Evolutionary conservation across 2,797 vertebrate species (phyloP).

Genomic region (Lutjanus argentimaculatus): DNA sequence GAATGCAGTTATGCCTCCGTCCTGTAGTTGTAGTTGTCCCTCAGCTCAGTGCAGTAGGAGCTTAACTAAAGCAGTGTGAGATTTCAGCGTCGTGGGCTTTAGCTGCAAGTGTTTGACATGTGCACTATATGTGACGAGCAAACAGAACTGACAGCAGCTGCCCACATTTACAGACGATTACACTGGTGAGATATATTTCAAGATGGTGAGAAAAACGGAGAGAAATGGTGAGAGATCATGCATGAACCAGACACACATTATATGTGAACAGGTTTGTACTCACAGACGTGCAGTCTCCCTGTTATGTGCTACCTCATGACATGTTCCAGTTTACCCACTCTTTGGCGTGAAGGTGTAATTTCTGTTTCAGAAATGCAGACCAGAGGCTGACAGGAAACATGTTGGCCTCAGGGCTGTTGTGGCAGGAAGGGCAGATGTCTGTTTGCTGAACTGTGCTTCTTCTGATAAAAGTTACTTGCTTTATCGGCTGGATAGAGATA

Average conservation of each 20-base stretch:
- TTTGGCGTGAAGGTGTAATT: background rate
- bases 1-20: constrained; percentile 22
- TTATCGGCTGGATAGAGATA: constrained; percentile 17
- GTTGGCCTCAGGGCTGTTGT: constrained; percentile 24
- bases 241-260: background rate
- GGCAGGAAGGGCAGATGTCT: constrained; percentile 61
- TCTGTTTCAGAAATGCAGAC: background rate
- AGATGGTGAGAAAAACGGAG: constrained; percentile 10
- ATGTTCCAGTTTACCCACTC: background rate
- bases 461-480: constrained; percentile 26
- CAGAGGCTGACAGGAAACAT: constrained; percentile 51
- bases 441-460: constrained; percentile 34
- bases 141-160: constrained; percentile 24
- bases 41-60: constrained; percentile 28
- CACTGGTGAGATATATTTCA: background rate
- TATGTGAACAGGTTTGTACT: background rate
- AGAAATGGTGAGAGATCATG: background rate
- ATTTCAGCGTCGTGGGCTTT: constrained; percentile 30
- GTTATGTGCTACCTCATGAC: background rate
- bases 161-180: background rate
- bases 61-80: constrained; percentile 39
- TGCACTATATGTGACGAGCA: constrained; percentile 42
- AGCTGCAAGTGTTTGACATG: constrained; percentile 45
- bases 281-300: background rate
- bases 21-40: constrained; percentile 17